A percentile compares a stretch with the other conserved stretches of the same genome.
Conservation (phyloP, 2,113 vertebrate genomes). For the Tetraodon nigroviridis region DNA sequence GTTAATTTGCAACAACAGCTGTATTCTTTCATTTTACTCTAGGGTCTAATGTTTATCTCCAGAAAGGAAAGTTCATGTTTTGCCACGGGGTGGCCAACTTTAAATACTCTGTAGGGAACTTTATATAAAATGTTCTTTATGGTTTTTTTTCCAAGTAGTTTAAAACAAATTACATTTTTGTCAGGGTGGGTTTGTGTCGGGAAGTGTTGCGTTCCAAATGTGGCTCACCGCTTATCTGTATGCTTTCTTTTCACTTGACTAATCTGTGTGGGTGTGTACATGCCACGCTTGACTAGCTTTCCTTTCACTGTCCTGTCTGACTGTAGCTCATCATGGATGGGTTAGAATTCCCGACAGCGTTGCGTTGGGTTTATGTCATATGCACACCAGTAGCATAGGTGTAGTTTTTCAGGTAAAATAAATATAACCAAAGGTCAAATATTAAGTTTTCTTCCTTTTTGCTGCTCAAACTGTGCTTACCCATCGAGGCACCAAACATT, state of each 20-base stretch:
- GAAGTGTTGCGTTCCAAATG: background rate
- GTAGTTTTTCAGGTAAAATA: too few relatives aligned
- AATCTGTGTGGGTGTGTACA: background rate
- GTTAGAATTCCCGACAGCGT: background rate
- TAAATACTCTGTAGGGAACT: background rate
- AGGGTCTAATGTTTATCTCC: background rate
- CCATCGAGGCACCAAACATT: too few relatives aligned
- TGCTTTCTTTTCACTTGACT: background rate
- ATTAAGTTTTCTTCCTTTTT: too few relatives aligned
- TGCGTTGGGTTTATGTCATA: too few relatives aligned
- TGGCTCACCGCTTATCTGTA: background rate
- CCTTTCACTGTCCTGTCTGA: background rate
- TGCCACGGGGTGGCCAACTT: background rate
- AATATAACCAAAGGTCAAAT: too few relatives aligned
- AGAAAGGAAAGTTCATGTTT: background rate
- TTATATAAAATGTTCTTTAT: too few relatives aligned
- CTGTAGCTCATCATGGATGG: background rate
- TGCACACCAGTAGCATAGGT: too few relatives aligned
- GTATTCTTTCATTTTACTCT: background rate
- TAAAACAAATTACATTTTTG: too few relatives aligned
- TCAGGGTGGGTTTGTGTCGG: too few relatives aligned
- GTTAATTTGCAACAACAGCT: constrained; percentile 10
- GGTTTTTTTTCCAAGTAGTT: too few relatives aligned
- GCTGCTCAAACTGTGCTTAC: too few relatives aligned
- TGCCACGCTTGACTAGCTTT: background rate